Conservation (phyloP, 1,140 invertebrate genomes). For the Delia radicum region DNA sequence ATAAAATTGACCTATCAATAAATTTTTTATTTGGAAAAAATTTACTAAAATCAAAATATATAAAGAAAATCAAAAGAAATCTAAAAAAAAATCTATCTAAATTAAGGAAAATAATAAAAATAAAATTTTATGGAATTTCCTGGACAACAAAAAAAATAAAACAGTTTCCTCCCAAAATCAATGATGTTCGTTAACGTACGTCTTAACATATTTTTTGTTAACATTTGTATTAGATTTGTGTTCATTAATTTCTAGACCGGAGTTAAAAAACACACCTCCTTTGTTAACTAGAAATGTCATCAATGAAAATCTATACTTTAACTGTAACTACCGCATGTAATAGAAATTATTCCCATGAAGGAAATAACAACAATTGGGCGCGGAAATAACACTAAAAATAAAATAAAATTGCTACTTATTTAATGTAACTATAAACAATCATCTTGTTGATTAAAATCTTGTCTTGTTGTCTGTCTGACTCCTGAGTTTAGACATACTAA, state of each 20-base stretch:
- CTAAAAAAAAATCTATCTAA: neutral
- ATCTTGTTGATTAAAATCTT: constrained; percentile 18
- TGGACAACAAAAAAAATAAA: neutral
- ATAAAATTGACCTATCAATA: constrained; percentile 11
- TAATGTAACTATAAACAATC: too few species aligned
- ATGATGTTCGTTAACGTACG: neutral
- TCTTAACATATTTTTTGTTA: neutral
- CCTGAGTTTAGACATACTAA: constrained; percentile 8
- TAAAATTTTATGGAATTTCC: constrained; percentile 16
- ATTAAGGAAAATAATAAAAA: constrained; percentile 8
- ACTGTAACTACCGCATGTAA: neutral
- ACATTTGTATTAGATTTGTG: neutral
- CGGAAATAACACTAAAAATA: constrained; percentile 29
- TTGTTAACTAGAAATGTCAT: neutral
- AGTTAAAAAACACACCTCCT: constrained; percentile 7
- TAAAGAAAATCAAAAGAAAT: too few species aligned
- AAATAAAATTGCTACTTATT: constrained; percentile 18
- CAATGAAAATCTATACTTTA: constrained; percentile 14
- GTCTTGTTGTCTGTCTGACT: neutral
- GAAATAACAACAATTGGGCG: constrained; percentile 30
- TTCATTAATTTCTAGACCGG: neutral
- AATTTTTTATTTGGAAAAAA: neutral
- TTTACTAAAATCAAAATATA: neutral
- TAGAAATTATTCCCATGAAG: neutral
- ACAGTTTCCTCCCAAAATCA: neutral